phyloP scores from a whole-genome alignment of 2,888 invertebrate species.

The Drosophila koepferae region DNA sequence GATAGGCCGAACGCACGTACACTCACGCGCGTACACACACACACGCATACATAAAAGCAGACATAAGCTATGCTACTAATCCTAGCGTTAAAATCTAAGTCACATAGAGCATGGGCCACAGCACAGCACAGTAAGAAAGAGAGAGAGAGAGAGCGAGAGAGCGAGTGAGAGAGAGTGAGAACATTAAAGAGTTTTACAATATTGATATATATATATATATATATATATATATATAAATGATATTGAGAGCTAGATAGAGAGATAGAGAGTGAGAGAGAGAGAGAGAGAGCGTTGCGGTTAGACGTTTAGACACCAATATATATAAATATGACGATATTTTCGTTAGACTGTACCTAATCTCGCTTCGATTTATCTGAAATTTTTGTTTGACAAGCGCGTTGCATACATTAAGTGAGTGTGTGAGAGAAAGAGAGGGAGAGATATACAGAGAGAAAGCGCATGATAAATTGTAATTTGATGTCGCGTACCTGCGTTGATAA shows the following conservation, averaged over 20 bases:
- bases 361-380: slow-evolving; percentile 44
- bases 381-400: slow-evolving; percentile 56
- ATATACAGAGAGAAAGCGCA: slow-evolving; percentile 56
- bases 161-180: slow-evolving; percentile 17
- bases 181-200: slow-evolving; percentile 40
- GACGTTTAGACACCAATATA: slow-evolving; percentile 73
- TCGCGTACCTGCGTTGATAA: slow-evolving; percentile 68
- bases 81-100: slow-evolving; percentile 70
- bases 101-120: slow-evolving; percentile 67
- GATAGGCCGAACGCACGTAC: slow-evolving; percentile 37
- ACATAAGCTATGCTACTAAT: slow-evolving; percentile 61
- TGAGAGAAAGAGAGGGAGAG: slow-evolving; percentile 21
- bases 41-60: slow-evolving; percentile 37
- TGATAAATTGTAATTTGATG: slow-evolving; percentile 71
- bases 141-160: slow-evolving; percentile 19
- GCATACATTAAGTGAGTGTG: slow-evolving; percentile 60
- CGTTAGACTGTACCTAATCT: slow-evolving; percentile 72
- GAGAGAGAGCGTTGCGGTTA: slow-evolving; percentile 61
- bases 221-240: slow-evolving; percentile 44
- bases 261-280: slow-evolving; percentile 44
- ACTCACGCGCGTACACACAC: slow-evolving; percentile 24
- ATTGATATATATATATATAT: slow-evolving; percentile 41
- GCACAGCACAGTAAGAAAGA: slow-evolving; percentile 54
- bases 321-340: slow-evolving; percentile 48
- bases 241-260: slow-evolving; percentile 37